phyloP scores from a whole-genome alignment of 2,797 vertebrate species.

The Esox lucius region DNA sequence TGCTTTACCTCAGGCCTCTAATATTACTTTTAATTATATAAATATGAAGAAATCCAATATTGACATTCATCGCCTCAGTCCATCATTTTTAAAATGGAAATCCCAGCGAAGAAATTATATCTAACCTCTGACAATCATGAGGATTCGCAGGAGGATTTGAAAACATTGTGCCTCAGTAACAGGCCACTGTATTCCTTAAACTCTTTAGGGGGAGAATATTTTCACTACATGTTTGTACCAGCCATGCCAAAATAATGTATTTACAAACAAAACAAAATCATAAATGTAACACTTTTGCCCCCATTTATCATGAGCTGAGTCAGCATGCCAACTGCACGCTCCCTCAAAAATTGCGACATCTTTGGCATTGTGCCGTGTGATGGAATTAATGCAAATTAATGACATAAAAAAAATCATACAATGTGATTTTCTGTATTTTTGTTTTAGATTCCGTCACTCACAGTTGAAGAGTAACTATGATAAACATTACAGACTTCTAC shows the following conservation, averaged over 20 bases:
- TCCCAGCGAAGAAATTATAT: constrained; percentile 42
- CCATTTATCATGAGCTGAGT: too few relatives aligned
- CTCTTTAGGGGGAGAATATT: constrained; percentile 3
- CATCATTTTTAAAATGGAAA: constrained; percentile 51
- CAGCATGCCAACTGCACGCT: too few relatives aligned
- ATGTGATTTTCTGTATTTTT: too few relatives aligned
- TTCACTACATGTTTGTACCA: neutral
- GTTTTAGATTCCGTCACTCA: too few relatives aligned
- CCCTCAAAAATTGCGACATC: too few relatives aligned
- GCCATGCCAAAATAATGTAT: neutral
- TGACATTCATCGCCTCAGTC: constrained; percentile 61
- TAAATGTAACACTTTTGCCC: too few relatives aligned
- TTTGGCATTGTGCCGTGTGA: too few relatives aligned
- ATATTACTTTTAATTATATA: constrained; percentile 62
- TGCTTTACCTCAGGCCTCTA: constrained; percentile 46
- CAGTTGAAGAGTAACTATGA: too few relatives aligned
- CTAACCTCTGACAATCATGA: constrained; percentile 23
- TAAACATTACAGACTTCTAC: too few relatives aligned
- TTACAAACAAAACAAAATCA: too few relatives aligned
- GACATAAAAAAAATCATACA: too few relatives aligned
- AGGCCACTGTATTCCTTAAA: neutral
- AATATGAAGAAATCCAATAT: constrained; percentile 48
- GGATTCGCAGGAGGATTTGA: constrained; percentile 5
- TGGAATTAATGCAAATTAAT: too few relatives aligned
- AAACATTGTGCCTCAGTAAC: constrained; percentile 7